Conservation (phyloP, 2,113 vertebrate genomes). For the Psammodynastes pulverulentus region DNA sequence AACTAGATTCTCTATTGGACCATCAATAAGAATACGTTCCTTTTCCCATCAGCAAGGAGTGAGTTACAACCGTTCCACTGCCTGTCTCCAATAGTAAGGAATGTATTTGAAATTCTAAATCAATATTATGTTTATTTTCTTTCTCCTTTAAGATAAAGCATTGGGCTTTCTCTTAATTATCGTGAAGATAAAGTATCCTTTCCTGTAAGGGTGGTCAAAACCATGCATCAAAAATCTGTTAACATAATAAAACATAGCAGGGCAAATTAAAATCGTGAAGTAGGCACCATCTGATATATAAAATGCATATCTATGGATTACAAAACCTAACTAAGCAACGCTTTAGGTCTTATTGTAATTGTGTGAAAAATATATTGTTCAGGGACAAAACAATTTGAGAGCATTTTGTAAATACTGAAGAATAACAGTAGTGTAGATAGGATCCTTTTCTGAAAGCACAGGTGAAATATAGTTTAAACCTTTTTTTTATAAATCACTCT, state of each 20-base stretch:
- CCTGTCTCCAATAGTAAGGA: background rate
- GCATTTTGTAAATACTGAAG: background rate
- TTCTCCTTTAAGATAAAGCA: conserved; percentile 7
- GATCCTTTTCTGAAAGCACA: background rate
- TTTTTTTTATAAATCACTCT: background rate
- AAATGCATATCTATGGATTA: background rate
- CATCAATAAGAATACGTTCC: background rate
- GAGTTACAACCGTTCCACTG: background rate
- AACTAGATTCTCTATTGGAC: background rate
- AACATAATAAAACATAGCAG: background rate
- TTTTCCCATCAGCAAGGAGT: background rate
- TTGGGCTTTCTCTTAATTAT: conserved; percentile 6
- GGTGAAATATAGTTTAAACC: background rate
- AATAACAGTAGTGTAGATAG: background rate
- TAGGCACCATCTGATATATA: background rate
- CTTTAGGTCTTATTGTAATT: background rate
- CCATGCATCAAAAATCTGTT: background rate
- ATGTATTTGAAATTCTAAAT: background rate
- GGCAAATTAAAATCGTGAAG: background rate
- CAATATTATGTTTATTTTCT: background rate
- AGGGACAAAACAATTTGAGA: background rate
- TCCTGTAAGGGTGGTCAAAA: background rate
- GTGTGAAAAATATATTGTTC: background rate
- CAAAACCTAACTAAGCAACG: background rate
- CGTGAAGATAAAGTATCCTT: background rate